Percentiles rank a stretch among this genome's conserved stretches.
Evolutionary conservation across 2,888 invertebrate species (phyloP).

Genomic region (Leptura quadrifasciata): DNA sequence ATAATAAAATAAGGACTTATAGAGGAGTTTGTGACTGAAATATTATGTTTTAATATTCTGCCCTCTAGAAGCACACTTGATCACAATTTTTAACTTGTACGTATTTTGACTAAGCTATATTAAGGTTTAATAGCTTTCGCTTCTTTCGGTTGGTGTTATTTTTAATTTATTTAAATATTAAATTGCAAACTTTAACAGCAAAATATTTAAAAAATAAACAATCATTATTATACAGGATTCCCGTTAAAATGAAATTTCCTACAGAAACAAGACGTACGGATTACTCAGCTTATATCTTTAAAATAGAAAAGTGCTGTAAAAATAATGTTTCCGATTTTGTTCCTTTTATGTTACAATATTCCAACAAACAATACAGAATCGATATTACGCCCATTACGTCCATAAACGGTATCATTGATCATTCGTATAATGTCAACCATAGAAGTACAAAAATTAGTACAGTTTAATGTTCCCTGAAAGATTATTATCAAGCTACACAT

Average conservation of each 20-base stretch:
- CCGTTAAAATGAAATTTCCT: background rate
- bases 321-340: background rate
- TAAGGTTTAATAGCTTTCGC: no score
- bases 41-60: no score
- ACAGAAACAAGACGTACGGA: background rate
- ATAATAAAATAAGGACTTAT: no score
- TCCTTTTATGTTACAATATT: background rate
- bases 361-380: constrained; percentile 5
- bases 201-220: no score
- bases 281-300: background rate
- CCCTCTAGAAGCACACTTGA: no score
- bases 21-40: no score
- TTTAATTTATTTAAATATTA: no score
- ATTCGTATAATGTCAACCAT: background rate
- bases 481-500: constrained; percentile 28
- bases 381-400: constrained; percentile 19
- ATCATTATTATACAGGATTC: no score
- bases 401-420: constrained; percentile 18
- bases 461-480: constrained; percentile 6
- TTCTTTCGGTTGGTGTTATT: no score
- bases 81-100: no score
- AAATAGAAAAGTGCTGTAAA: background rate
- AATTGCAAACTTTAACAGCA: no score
- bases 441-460: constrained; percentile 19
- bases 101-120: no score